phyloP scores from a whole-genome alignment of 2,113 vertebrate genomes.

The Delphinapterus leucas region DNA sequence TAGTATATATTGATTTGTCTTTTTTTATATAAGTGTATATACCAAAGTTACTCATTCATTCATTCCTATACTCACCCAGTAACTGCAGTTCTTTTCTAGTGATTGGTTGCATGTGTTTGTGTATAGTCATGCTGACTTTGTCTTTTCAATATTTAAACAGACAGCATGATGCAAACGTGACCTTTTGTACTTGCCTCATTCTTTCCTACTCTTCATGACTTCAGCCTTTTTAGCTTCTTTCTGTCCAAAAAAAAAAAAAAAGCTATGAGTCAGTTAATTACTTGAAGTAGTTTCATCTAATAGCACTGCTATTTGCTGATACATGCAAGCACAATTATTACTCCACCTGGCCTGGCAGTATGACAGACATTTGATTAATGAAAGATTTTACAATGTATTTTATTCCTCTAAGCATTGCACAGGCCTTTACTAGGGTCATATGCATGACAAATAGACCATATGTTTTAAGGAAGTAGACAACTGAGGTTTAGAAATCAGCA shows the following conservation, averaged over 20 bases:
- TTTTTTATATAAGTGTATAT: background rate
- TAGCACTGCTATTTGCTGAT: constrained; percentile 51
- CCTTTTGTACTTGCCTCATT: background rate
- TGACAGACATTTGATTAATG: constrained; percentile 45
- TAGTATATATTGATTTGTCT: background rate
- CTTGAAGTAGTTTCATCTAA: background rate
- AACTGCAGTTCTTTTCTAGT: background rate
- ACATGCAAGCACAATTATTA: constrained; percentile 39
- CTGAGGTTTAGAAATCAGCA: background rate
- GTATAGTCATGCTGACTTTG: background rate
- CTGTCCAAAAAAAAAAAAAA: background rate
- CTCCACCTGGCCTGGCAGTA: constrained; percentile 31
- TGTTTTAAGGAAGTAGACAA: background rate
- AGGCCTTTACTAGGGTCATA: constrained; percentile 3
- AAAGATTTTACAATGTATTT: constrained; percentile 32
- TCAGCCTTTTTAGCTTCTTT: background rate
- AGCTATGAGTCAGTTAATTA: constrained; percentile 52
- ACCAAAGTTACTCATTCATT: background rate
- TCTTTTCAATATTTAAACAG: background rate
- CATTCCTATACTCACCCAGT: background rate
- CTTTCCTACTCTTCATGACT: background rate
- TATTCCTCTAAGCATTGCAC: background rate
- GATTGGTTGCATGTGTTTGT: background rate
- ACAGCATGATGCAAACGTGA: background rate
- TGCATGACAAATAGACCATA: background rate